Conservation (phyloP, 2,113 vertebrate genomes). For the Oreochromis spilurus region DNA sequence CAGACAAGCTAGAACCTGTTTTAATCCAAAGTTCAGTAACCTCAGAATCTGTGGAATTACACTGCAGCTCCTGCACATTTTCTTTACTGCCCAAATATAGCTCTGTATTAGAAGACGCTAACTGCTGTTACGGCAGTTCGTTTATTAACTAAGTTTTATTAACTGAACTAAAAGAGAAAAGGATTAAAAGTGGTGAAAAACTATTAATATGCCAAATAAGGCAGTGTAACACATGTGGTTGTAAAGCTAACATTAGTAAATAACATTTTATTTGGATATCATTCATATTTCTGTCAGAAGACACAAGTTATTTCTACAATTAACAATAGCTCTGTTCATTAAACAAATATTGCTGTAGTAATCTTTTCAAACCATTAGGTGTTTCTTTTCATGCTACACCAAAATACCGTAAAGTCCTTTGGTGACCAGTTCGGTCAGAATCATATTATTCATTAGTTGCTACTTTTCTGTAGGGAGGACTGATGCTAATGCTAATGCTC, state of each 20-base stretch:
- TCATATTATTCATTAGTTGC: neutral
- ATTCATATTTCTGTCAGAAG: too few relatives aligned
- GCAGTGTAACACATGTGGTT: too few relatives aligned
- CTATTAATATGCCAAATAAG: neutral
- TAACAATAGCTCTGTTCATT: neutral
- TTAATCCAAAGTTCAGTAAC: neutral
- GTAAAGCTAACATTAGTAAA: too few relatives aligned
- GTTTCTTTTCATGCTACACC: neutral
- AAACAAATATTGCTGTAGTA: neutral
- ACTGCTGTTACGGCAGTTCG: rapidly evolving
- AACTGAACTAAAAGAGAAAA: neutral
- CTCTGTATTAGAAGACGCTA: neutral
- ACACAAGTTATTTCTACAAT: neutral
- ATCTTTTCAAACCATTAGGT: neutral
- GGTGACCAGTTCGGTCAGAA: neutral
- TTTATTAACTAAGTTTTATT: neutral
- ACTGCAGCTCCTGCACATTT: neutral
- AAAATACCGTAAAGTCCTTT: neutral
- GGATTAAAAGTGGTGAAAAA: neutral
- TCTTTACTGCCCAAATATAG: neutral
- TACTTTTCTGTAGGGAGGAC: neutral
- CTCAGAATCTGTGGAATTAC: neutral
- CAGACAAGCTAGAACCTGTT: neutral
- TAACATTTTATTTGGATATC: too few relatives aligned
- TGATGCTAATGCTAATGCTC: neutral